Percentiles rank a stretch among this genome's conserved stretches.
Evolutionary conservation across 1,140 invertebrate species (phyloP).

Genomic region (Diabrotica virgifera): DNA sequence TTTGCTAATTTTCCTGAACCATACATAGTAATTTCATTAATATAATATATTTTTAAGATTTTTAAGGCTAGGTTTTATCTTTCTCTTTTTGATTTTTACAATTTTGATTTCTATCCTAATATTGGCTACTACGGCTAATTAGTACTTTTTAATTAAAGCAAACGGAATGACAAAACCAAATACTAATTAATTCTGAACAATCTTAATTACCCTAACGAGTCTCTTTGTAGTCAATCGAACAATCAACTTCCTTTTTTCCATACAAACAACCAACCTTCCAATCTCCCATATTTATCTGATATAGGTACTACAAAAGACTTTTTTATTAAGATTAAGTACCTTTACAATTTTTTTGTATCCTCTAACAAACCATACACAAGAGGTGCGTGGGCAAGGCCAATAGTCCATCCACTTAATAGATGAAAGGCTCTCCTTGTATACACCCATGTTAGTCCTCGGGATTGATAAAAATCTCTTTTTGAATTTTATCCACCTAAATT

Average conservation of each 20-base stretch:
- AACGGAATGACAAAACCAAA: too few relatives aligned
- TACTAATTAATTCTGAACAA: too few relatives aligned
- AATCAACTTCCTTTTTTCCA: neutral
- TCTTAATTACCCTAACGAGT: too few relatives aligned
- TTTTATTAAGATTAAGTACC: slow-evolving; percentile 1
- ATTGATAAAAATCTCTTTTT: slow-evolving; percentile 9
- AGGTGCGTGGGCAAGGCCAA: slow-evolving; percentile 3
- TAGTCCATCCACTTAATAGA: slow-evolving; percentile 7
- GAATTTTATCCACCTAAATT: slow-evolving; percentile 7
- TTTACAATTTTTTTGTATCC: neutral
- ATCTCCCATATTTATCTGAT: neutral
- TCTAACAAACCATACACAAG: neutral
- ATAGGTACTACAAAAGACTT: slow-evolving; percentile 2
- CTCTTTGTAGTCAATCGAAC: neutral
- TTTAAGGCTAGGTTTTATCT: too few relatives aligned
- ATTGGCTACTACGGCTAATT: too few relatives aligned
- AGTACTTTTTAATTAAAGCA: too few relatives aligned
- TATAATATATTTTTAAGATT: too few relatives aligned
- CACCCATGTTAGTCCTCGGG: slow-evolving; percentile 6
- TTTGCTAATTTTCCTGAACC: too few relatives aligned
- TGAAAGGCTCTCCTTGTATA: slow-evolving; percentile 6
- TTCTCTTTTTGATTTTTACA: too few relatives aligned
- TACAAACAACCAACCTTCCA: neutral
- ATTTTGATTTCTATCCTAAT: too few relatives aligned
- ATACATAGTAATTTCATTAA: too few relatives aligned